A percentile compares a stretch with the other conserved stretches of the same genome.
phyloP scores from a whole-genome alignment of 23 tunicate genomes.

The Ciona savignyi region DNA sequence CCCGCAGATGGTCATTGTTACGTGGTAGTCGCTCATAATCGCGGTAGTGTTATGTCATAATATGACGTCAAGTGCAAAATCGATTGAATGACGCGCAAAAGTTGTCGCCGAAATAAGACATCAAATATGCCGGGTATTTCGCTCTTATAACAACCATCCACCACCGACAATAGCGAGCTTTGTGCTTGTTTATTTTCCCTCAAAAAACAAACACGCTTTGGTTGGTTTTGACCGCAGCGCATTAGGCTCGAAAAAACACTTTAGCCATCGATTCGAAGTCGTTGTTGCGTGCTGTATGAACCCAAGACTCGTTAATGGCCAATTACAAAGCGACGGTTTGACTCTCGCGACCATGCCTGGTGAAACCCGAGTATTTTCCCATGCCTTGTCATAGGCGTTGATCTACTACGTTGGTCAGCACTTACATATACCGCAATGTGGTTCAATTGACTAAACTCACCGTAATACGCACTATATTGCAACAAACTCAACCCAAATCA shows the following conservation, averaged over 20 bases:
- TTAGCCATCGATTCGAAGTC: background rate
- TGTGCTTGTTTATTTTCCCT: background rate
- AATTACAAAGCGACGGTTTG: background rate
- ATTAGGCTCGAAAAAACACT: background rate
- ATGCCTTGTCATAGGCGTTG: background rate
- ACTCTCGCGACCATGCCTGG: background rate
- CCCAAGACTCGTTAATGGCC: background rate
- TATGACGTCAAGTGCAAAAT: background rate
- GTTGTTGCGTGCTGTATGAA: background rate
- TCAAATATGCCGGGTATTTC: too few relatives aligned
- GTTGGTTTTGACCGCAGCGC: background rate
- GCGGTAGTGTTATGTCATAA: too few relatives aligned
- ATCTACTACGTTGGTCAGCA: too few relatives aligned
- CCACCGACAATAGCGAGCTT: background rate
- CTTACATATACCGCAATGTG: too few relatives aligned
- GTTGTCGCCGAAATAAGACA: background rate
- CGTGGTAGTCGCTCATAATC: too few relatives aligned
- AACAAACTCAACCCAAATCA: too few relatives aligned
- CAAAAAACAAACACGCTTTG: background rate
- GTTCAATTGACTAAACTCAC: too few relatives aligned
- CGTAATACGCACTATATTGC: too few relatives aligned
- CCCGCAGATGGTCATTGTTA: too few relatives aligned
- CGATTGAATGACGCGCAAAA: background rate
- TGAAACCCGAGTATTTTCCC: background rate
- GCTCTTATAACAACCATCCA: too few relatives aligned